Evolutionary conservation across 2,888 invertebrate species (phyloP), one percentile per base, ranked within the genome.

Genomic region (Sylvicola cinctus): DNA sequence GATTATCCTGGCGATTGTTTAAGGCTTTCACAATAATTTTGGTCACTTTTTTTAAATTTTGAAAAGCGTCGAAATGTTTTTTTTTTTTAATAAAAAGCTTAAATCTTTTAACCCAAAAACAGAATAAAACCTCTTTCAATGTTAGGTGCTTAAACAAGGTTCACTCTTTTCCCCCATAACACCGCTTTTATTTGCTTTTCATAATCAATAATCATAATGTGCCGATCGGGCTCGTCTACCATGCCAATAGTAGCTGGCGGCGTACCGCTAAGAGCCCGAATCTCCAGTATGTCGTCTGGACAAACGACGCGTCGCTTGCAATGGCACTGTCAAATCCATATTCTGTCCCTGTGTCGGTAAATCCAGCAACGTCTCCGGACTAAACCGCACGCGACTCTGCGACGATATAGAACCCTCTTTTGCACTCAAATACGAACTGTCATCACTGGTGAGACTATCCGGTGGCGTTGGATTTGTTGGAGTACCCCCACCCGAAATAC

Each of bases 391-490:
- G 11, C 81, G 62, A 27, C 73, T 70, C 39, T 69, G 69, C 16
- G 72, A 72, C 38, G 70, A 64, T 11, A 70, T 67, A 1, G 66
- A 63, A 39, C 63, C 71, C 47, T 81, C 83, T 47, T 80, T 68
- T 13, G 87, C 87, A 7, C 87, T 87, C 43, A 83, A 73, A 54
- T 85, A 88, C 29, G 83, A 83, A 47, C 81, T 80, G 49, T 85
- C 87, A 45, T 88, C 88, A 47, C 83, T 81, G 1, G 81, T 76
- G 38, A 83, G 49, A 42, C 81, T 81, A 46, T 84, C 85, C 0
- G 84, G 83, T 0, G 85, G 84, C 5, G 85, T 83, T 2, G 79
- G 78, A 52, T 80, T 79, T 1, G 81, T 79, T 13, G 83, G 80
- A 1, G 81, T 80, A 0, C 70, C 74, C 0, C 72, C 71, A 26